phyloP scores from a whole-genome alignment of 2,888 invertebrate genomes.

The Lochmaea capreae region DNA sequence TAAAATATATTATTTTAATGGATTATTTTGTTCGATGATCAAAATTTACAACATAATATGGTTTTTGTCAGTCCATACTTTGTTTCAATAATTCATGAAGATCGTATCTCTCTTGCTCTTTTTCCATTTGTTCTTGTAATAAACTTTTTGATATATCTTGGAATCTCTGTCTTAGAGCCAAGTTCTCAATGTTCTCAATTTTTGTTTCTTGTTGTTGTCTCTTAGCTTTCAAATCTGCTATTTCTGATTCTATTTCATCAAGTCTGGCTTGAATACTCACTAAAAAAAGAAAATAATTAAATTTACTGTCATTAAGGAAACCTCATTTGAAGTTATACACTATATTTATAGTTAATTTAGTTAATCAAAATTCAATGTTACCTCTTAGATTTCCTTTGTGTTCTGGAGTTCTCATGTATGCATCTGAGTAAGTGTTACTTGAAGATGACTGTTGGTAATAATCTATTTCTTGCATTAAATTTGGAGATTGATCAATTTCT shows the following conservation, averaged over 20 bases:
- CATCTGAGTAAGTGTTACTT: constrained; percentile 54
- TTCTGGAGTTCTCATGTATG: constrained; percentile 50
- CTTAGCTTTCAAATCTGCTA: constrained; percentile 80
- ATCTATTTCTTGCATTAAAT: constrained; percentile 61
- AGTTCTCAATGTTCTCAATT: constrained; percentile 86
- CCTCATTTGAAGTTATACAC: neutral
- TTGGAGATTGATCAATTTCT: constrained; percentile 60
- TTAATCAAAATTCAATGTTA: neutral
- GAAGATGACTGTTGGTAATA: constrained; percentile 60
- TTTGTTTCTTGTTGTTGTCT: constrained; percentile 84
- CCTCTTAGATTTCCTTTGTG: constrained; percentile 49
- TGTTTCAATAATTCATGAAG: constrained; percentile 61
- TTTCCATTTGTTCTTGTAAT: constrained; percentile 82
- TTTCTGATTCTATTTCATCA: constrained; percentile 77
- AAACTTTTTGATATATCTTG: constrained; percentile 80
- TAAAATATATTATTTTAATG: neutral
- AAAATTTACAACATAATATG: constrained; percentile 22
- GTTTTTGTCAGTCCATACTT: constrained; percentile 43
- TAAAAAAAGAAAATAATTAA: constrained; percentile 41
- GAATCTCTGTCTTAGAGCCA: constrained; percentile 84
- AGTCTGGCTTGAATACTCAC: constrained; percentile 69
- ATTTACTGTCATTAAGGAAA: neutral
- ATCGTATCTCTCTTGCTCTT: constrained; percentile 74
- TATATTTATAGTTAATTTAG: neutral
- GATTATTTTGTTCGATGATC: neutral